Base-by-base conservation (phyloP, 2,888 invertebrate species). In the Ophion costatus region DNA sequence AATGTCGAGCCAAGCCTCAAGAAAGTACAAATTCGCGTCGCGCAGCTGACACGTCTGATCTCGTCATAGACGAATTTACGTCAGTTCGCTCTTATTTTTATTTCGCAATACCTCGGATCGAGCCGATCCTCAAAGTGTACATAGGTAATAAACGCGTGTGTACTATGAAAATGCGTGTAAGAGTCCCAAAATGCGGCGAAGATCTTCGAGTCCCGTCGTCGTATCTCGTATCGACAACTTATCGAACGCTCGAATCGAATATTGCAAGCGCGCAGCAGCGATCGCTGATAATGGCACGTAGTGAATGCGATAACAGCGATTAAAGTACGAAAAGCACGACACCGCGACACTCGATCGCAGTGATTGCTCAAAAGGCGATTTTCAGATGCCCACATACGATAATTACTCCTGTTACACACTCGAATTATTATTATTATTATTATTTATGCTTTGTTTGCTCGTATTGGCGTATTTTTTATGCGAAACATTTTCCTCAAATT, bases 261-360 rank as follows among this genome's bases (percentile, higher is more conserved):
- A 51, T 63, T 63, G 22, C 59, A 69, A 78, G 70, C 78, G 42
- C 59, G 73, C 22, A 22, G 20, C 10, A 11, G 4, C 7, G 20
- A 59, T 20, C n/a, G 77, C 77, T 64, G 82, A 85, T 71, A 77
- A 86, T 86, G 87, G 87, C 87, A 87, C 87, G 71, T 86, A 86
- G 87, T 86, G 84, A 88, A 88, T 87, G 88, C 88, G 81, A 85
- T 79, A 83, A 87, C 84, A 80, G 83, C 83, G 83, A 86, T 86
- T 76, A 84, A 83, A 86, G 83, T 82, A 82, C 80, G 80, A 82
- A 85, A 73, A 75, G 38, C 74, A 66, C 63, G 3, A 76, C 76
- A 74, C 73, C 67, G 80, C 82, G 73, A 85, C 76, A 69, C 73
- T 33, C 61, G 51, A 14, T 45, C 67, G 69, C 84, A 81, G 82